A percentile compares a stretch with the other conserved stretches of the same genome.
These are phyloP conservation scores for Upupa epops DNA, from an alignment of 2,113 vertebrate genomes.

Conservation along the genomic window DNA sequence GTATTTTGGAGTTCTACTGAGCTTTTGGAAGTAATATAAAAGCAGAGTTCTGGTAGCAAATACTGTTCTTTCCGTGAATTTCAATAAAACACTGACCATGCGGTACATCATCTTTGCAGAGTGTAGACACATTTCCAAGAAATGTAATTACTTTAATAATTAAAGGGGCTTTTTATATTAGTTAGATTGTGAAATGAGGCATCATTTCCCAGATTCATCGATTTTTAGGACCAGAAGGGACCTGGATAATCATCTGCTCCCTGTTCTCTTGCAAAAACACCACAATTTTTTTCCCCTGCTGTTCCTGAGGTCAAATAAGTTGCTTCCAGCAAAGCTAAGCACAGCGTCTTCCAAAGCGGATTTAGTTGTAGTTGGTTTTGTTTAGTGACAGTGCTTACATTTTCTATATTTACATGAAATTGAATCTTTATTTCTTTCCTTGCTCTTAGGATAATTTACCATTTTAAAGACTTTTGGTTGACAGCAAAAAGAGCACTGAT, in stretches of 20 bases:
- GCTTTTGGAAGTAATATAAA: constrained; percentile 24
- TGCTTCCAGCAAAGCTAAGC: background rate
- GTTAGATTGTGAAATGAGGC: constrained; percentile 23
- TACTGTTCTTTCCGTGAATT: background rate
- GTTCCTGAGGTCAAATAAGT: background rate
- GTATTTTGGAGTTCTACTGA: background rate
- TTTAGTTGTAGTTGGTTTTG: background rate
- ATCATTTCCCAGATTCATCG: constrained; percentile 48
- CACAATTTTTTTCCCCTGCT: background rate
- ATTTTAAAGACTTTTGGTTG: background rate
- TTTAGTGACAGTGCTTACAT: background rate
- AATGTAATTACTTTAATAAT: constrained; percentile 52
- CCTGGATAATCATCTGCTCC: background rate
- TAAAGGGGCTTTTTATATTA: constrained; percentile 40
- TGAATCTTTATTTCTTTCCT: background rate
- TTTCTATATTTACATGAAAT: background rate
- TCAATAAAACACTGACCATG: constrained; percentile 36
- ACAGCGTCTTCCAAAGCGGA: background rate
- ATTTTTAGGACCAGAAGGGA: constrained; percentile 41
- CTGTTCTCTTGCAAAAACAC: background rate
- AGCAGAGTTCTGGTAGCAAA: constrained; percentile 21
- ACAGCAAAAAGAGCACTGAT: background rate
- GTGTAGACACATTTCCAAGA: constrained; percentile 45
- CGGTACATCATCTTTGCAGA: constrained; percentile 33
- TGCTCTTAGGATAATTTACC: background rate